A percentile compares a stretch with the other conserved stretches of the same genome.
These are phyloP conservation scores for Aporrectodea caliginosa DNA, from an alignment of 1,140 invertebrate genomes.

Conservation along the genomic window DNA sequence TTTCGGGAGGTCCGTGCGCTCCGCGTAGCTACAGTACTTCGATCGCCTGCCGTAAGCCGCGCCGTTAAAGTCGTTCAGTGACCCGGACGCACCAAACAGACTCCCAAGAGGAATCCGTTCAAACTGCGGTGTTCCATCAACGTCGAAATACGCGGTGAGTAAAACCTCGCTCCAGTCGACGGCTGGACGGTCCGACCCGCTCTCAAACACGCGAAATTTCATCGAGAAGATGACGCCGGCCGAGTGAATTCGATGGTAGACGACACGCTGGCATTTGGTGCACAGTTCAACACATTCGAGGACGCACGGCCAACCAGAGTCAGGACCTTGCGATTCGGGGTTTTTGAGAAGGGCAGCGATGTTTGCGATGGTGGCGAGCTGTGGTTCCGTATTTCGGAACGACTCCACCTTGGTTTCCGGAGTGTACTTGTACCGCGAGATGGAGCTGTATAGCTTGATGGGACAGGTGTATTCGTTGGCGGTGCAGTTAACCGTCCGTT, in stretches of 20 bases:
- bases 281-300: conserved; percentile 1
- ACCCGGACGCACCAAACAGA: conserved; percentile 22
- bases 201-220: conserved; percentile 11
- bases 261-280: background rate
- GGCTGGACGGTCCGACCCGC: background rate
- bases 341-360: conserved; percentile 17
- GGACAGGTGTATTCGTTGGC: conserved; percentile 23
- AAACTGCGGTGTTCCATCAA: conserved; percentile 16
- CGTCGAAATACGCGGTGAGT: conserved; percentile 23
- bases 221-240: conserved; percentile 22
- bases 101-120: conserved; percentile 21
- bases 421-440: conserved; percentile 30
- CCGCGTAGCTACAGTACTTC: conserved; percentile 11
- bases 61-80: conserved; percentile 25
- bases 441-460: conserved; percentile 25
- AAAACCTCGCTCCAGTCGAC: conserved; percentile 23
- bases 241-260: background rate
- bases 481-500: conserved; percentile 25
- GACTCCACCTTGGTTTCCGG: conserved; percentile 11
- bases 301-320: conserved; percentile 12
- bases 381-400: conserved; percentile 1
- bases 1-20: background rate
- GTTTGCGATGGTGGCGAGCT: background rate
- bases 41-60: conserved; percentile 20
- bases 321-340: conserved; percentile 21